Evolutionary conservation across 1,140 invertebrate genomes (phyloP).

Genomic region (Tenebrio molitor): DNA sequence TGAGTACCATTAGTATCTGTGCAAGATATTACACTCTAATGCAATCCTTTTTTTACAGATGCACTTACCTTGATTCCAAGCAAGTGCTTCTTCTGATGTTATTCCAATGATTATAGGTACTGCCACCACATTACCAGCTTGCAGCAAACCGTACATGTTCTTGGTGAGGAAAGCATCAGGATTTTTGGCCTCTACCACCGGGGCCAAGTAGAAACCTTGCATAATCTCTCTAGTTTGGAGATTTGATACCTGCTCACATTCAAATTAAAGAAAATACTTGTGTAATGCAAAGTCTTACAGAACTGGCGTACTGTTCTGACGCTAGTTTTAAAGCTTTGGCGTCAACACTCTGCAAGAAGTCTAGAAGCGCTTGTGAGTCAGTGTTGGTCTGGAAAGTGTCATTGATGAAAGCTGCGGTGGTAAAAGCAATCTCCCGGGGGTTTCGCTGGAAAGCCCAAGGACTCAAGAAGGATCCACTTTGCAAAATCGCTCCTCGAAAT

Average conservation of each 20-base stretch:
- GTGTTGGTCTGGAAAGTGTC: neutral
- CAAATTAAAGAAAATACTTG: conserved; percentile 1
- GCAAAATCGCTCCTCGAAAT: conserved; percentile 16
- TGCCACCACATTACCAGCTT: conserved; percentile 20
- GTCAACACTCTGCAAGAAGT: conserved; percentile 29
- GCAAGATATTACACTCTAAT: neutral
- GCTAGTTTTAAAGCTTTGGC: conserved; percentile 4
- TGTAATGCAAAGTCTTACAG: no score
- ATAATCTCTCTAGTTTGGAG: neutral
- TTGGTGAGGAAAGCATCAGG: conserved; percentile 28
- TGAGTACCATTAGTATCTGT: neutral
- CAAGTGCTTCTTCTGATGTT: conserved; percentile 40
- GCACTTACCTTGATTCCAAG: conserved; percentile 14
- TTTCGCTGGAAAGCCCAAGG: conserved; percentile 1
- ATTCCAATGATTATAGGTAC: conserved; percentile 46
- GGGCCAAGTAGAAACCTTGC: neutral
- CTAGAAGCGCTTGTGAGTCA: neutral
- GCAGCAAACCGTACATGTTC: conserved; percentile 39
- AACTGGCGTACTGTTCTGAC: neutral
- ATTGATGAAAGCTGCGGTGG: neutral
- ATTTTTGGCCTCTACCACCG: conserved; percentile 28
- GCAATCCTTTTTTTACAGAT: no score
- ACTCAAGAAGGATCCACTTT: conserved; percentile 26
- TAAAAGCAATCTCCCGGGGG: conserved; percentile 6
- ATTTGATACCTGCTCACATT: neutral